Base-by-base conservation (phyloP, 2,797 vertebrate genomes). In the Gymnoscopelus braueri region DNA sequence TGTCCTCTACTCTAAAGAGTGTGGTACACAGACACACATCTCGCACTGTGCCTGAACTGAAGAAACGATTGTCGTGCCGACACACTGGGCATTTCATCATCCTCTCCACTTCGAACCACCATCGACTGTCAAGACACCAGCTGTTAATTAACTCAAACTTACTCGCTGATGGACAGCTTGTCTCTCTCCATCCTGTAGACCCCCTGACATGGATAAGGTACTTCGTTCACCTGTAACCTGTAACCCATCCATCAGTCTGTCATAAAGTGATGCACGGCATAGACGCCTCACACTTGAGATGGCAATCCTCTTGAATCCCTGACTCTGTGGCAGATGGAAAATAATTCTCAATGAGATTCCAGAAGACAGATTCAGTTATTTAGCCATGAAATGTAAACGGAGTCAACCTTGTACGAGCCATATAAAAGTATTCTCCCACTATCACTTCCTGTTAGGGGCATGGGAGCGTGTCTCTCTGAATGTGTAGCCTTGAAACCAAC, bases 161-260 rank as follows among this genome's bases (percentile, higher is more conserved):
- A 29, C 60, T 12, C 44, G 60, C 69, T 60, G 56, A 58, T 3
- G 12, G 60, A 58, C 57, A 69, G 61, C 58, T 72, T 75, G 77
- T 71, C 74, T 66, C 65, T 69, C 58, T 60, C 39, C 39, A 53
- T 71, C 70, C 29, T 63, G 68, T 55, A 71, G 66, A 80, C 51
- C 72, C 23, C 7, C 65, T 78, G 60, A 60, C 58, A 65, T 12
- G 62, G 69, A 19, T 19, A 48, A 63, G 65, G 64, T 74, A 60
- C 77, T 83, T 87, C 80, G 58, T 76, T 53, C 60, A 35, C 60
- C 44, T 50, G 54, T 51, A 83, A 69, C 75, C 81, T 60, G 63
- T 80, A 69, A 59, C 12, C 75, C 77, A 83, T 92, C 85, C 82
- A 81, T 91, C 87, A 85, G 64, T 56, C 83, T 87, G 84, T 86